A percentile compares a stretch with the other conserved stretches of the same genome.
Conservation (phyloP, 2,888 invertebrate species). For the Taphrorychus bicolor region DNA sequence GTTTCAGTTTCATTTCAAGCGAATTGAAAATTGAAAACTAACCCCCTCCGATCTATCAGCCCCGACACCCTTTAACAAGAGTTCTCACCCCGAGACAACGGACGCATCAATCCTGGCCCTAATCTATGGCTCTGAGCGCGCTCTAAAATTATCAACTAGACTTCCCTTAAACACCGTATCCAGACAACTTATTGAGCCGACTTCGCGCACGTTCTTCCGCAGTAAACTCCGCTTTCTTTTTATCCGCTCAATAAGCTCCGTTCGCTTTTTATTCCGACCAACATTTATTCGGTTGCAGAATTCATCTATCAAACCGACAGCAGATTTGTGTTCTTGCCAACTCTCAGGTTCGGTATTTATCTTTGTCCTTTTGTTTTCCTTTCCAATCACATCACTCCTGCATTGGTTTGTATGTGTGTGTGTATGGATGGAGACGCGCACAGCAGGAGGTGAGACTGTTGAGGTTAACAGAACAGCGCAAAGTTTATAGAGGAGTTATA, state of each 20-base stretch:
- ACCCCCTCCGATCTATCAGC: neutral
- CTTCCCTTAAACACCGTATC: slow-evolving; percentile 19
- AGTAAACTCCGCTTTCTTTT: slow-evolving; percentile 30
- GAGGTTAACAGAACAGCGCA: no score
- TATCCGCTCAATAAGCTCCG: slow-evolving; percentile 53
- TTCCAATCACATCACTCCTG: slow-evolving; percentile 47
- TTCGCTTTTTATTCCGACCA: slow-evolving; percentile 56
- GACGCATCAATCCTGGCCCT: no score
- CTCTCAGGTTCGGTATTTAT: slow-evolving; percentile 57
- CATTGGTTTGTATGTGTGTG: neutral
- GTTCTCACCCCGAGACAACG: no score
- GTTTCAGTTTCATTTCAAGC: neutral
- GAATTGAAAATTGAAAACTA: neutral
- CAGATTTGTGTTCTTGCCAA: slow-evolving; percentile 59
- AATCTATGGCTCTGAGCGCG: neutral
- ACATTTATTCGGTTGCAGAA: slow-evolving; percentile 56
- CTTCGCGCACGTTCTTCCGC: slow-evolving; percentile 27
- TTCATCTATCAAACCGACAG: slow-evolving; percentile 58
- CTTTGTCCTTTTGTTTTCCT: slow-evolving; percentile 51
- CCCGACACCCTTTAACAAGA: neutral
- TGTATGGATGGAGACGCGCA: neutral
- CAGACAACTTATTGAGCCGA: slow-evolving; percentile 25
- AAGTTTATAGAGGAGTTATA: no score
- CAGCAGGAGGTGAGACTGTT: no score
- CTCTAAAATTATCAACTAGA: slow-evolving; percentile 6